Evolutionary conservation across 2,113 vertebrate species (phyloP).

Genomic region (Bagarius yarrelli): DNA sequence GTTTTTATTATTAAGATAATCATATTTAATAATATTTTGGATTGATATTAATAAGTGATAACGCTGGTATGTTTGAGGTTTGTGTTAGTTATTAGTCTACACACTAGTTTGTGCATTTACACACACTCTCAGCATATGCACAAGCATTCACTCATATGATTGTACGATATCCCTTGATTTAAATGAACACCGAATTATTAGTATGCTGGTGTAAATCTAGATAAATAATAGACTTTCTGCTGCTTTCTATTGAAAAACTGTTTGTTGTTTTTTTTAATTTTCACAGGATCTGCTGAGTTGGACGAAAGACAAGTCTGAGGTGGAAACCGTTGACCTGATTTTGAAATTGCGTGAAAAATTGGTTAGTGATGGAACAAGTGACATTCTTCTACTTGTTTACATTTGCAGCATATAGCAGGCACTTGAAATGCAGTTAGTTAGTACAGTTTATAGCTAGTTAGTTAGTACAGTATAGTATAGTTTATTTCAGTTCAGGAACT

Average conservation of each 20-base stretch:
- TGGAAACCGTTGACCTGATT: conserved; percentile 89
- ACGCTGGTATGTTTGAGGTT: too few species aligned
- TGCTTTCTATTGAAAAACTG: not conserved
- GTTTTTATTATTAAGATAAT: too few species aligned
- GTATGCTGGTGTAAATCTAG: not conserved
- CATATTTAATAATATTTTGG: too few species aligned
- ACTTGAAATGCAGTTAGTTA: too few species aligned
- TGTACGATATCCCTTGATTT: not conserved
- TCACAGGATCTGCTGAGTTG: conserved; percentile 82
- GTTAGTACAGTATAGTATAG: too few species aligned
- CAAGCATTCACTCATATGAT: not conserved
- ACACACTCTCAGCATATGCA: too few species aligned
- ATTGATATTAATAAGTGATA: too few species aligned
- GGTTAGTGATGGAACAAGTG: conserved; percentile 65
- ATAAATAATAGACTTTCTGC: not conserved
- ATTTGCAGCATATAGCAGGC: not conserved
- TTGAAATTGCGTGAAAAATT: conserved; percentile 91
- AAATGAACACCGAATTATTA: not conserved
- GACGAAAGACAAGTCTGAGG: conserved; percentile 92
- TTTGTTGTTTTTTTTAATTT: conserved; percentile 2
- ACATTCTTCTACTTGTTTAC: not conserved
- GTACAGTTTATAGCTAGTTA: too few species aligned
- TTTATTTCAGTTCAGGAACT: not conserved
- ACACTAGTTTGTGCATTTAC: not conserved
- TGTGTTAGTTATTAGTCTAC: not conserved